These are phyloP conservation scores for Pimpla rufipes DNA, from an alignment of 2,888 invertebrate species.

Conservation along the genomic window DNA sequence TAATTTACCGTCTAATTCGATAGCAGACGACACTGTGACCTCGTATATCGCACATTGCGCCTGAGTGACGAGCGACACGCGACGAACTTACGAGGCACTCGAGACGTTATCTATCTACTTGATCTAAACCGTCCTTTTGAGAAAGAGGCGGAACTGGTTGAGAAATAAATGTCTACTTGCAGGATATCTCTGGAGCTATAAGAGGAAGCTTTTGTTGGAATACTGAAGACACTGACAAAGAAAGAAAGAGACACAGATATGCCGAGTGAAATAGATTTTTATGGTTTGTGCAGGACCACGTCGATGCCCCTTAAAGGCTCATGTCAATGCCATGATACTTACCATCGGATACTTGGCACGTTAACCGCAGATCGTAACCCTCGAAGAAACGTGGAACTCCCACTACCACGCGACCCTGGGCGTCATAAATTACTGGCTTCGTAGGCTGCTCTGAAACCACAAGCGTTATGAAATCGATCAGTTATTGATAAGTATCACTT, in stretches of 20 bases:
- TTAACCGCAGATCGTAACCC: conserved; percentile 93
- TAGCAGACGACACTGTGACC: conserved; percentile 43
- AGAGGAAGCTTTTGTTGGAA: not conserved
- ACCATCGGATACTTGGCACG: conserved; percentile 96
- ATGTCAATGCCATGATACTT: conserved; percentile 80
- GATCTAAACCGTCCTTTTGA: conserved; percentile 41
- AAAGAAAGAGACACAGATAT: conserved; percentile 11
- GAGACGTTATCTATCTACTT: conserved; percentile 28
- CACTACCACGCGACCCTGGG: conserved; percentile 92
- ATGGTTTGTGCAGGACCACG: conserved; percentile 44
- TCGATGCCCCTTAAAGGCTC: conserved; percentile 44
- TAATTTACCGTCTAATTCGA: conserved; percentile 60
- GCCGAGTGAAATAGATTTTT: conserved; percentile 44
- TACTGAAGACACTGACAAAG: not conserved
- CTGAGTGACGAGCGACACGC: no score
- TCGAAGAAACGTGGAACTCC: conserved; percentile 94
- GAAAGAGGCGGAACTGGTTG: not conserved
- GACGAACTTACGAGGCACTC: conserved; percentile 49
- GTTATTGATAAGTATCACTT: conserved; percentile 2
- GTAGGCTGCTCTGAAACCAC: conserved; percentile 91
- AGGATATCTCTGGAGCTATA: conserved; percentile 20
- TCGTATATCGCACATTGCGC: conserved; percentile 48
- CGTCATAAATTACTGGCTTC: conserved; percentile 93
- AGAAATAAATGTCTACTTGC: conserved; percentile 10
- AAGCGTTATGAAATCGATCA: conserved; percentile 59